Evolutionary conservation across 2,113 vertebrate species (phyloP), one percentile per base, ranked within the genome.

Genomic region (Trematocara unimaculatum): DNA sequence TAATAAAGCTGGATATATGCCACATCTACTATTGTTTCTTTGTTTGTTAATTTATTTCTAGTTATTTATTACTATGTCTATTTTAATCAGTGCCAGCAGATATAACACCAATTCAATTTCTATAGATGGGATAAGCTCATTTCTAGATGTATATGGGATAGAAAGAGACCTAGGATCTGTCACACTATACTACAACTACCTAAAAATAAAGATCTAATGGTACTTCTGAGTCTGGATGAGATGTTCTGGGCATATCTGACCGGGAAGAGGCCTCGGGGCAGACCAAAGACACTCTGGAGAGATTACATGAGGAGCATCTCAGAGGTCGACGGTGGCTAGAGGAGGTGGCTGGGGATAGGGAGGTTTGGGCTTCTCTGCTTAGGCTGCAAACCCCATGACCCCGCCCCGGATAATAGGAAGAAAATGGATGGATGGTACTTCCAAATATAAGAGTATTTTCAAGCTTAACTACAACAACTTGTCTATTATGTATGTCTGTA

Each of bases 181-280:
- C 33, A 79, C 18, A 53, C 3, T 10, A 35, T 49, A 33, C 0
- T 54, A 26, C 47, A 64, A 64, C 33, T 38, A 20, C 18, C 33
- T 64, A 64, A 38, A 64, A 38, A 13, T 38, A 64, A 64, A 38
- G 18, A 12, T 35, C 31, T 12, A 64, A 64, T 64, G 60, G 33
- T 64, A 13, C 33, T 64, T 64, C 60, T 38, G 33, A 38, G 5
- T 31, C 17, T 62, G 31, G 31, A 17, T 35, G 17, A 35, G 17
- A 62, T 35, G 58, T 62, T 62, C 58, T 35, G 31, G 31, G 58
- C 17, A 62, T 62, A 17, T 35, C 9, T 62, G 58, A 62, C 4
- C 0, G 0, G 31, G 31, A n/a, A 62, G 17, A 62, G 31, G 9
- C 17, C 31, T 62, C 5, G 0, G 31, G 31, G 31, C 3, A 62